phyloP scores from a whole-genome alignment of 2,888 invertebrate genomes.

The Latrodectus elegans region DNA sequence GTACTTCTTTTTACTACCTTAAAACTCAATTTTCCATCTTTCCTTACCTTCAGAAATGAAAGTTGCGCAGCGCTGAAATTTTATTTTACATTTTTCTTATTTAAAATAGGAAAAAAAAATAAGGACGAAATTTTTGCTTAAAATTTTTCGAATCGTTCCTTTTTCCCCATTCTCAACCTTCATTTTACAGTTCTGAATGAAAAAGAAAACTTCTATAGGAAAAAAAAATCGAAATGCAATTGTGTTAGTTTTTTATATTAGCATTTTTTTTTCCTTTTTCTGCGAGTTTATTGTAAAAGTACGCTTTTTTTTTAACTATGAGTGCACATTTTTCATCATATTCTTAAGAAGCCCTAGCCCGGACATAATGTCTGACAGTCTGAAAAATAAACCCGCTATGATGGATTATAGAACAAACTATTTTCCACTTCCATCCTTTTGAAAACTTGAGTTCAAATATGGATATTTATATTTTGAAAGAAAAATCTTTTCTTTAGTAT shows the following conservation, averaged over 20 bases:
- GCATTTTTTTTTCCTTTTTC: constrained; percentile 8
- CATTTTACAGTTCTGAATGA: constrained; percentile 25
- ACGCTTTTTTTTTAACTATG: constrained; percentile 18
- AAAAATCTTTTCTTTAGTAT: not conserved
- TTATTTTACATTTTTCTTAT: constrained; percentile 29
- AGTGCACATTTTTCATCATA: constrained; percentile 33
- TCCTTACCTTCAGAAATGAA: constrained; percentile 40
- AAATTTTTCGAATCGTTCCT: constrained; percentile 36
- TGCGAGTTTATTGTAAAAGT: constrained; percentile 12
- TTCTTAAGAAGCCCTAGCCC: constrained; percentile 44
- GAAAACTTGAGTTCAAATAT: constrained; percentile 44
- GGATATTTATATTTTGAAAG: constrained; percentile 7
- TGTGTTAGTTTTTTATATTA: constrained; percentile 18
- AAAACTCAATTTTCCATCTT: constrained; percentile 47
- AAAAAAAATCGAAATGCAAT: constrained; percentile 26
- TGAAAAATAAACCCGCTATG: constrained; percentile 55
- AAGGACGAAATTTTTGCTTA: constrained; percentile 46
- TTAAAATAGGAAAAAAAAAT: constrained; percentile 22
- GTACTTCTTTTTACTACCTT: not conserved
- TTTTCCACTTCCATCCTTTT: constrained; percentile 39
- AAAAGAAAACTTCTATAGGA: not conserved
- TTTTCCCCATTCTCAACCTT: constrained; percentile 21
- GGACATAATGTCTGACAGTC: constrained; percentile 54
- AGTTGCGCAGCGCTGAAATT: constrained; percentile 12
- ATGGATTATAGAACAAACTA: constrained; percentile 63